Conservation (phyloP, 2,888 invertebrate species). For the Rhodophaea formosa region DNA sequence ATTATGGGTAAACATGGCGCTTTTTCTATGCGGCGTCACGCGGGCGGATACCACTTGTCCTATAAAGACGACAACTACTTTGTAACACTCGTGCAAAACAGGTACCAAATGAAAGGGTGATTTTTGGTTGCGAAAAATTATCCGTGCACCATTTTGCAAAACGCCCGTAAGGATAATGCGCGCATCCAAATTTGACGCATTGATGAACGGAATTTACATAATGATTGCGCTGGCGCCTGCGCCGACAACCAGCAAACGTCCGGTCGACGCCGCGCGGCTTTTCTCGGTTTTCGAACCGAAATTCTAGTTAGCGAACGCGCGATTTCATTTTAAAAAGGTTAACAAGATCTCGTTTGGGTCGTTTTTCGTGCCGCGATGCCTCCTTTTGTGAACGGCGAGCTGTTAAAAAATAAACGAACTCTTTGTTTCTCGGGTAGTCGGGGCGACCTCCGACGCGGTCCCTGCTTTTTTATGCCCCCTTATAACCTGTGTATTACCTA, state of each 20-base stretch:
- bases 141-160: slow-evolving; percentile 55
- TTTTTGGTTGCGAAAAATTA: slow-evolving; percentile 34
- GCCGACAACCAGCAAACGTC: slow-evolving; percentile 45
- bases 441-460: slow-evolving; percentile 79
- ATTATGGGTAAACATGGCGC: slow-evolving; percentile 57
- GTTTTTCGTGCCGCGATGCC: slow-evolving; percentile 77
- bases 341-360: slow-evolving; percentile 78
- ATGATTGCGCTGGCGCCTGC: slow-evolving; percentile 73
- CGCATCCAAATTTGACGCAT: slow-evolving; percentile 40
- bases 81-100: slow-evolving; percentile 20
- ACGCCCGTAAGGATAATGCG: slow-evolving; percentile 51
- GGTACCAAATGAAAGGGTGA: slow-evolving; percentile 26
- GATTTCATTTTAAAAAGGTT: slow-evolving; percentile 80
- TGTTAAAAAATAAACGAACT: slow-evolving; percentile 81
- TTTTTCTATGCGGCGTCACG: slow-evolving; percentile 57
- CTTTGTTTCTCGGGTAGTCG: slow-evolving; percentile 81
- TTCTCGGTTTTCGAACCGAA: slow-evolving; percentile 78
- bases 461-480: slow-evolving; percentile 78
- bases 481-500: slow-evolving; percentile 80
- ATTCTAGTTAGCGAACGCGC: slow-evolving; percentile 79
- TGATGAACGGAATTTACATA: slow-evolving; percentile 71
- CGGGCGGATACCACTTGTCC: slow-evolving; percentile 51
- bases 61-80: slow-evolving; percentile 43
- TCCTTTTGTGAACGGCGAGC: slow-evolving; percentile 80
- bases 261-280: slow-evolving; percentile 58